These are phyloP conservation scores for Cyprinella venusta DNA, from an alignment of 2,797 vertebrate genomes.

Conservation along the genomic window DNA sequence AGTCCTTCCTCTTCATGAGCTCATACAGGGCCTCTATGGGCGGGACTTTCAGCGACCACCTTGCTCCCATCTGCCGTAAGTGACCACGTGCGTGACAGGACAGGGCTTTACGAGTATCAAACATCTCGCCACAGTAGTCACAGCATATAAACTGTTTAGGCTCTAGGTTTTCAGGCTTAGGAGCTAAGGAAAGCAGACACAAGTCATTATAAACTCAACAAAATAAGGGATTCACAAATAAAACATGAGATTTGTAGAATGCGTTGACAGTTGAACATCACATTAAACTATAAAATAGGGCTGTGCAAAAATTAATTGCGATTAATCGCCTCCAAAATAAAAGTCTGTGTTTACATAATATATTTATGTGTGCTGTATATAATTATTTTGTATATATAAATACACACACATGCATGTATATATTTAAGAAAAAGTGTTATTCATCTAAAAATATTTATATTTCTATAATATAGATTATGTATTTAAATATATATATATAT, in stretches of 20 bases:
- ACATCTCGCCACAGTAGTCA: conserved; percentile 90
- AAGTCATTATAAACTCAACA: not conserved
- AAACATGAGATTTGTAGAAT: too few species aligned
- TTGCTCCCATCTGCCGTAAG: conserved; percentile 87
- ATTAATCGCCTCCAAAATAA: too few species aligned
- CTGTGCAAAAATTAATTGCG: too few species aligned
- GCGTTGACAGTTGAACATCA: not conserved
- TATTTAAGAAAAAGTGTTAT: too few species aligned
- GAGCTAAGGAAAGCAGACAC: conserved; percentile 20
- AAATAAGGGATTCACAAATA: not conserved
- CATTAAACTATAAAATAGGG: not conserved
- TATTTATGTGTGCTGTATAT: too few species aligned
- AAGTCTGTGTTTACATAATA: too few species aligned
- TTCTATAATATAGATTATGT: too few species aligned
- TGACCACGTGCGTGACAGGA: conserved; percentile 92
- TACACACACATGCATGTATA: too few species aligned
- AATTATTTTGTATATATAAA: too few species aligned
- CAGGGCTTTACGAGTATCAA: conserved; percentile 91
- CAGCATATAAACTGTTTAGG: conserved; percentile 84
- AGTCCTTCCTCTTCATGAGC: conserved; percentile 80
- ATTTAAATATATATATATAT: too few species aligned
- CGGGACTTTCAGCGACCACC: conserved; percentile 86
- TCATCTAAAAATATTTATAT: too few species aligned
- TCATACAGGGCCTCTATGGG: conserved; percentile 84
- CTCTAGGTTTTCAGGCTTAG: conserved; percentile 66